phyloP scores from a whole-genome alignment of 2,888 invertebrate species.

The Tromatobia lineatoria region DNA sequence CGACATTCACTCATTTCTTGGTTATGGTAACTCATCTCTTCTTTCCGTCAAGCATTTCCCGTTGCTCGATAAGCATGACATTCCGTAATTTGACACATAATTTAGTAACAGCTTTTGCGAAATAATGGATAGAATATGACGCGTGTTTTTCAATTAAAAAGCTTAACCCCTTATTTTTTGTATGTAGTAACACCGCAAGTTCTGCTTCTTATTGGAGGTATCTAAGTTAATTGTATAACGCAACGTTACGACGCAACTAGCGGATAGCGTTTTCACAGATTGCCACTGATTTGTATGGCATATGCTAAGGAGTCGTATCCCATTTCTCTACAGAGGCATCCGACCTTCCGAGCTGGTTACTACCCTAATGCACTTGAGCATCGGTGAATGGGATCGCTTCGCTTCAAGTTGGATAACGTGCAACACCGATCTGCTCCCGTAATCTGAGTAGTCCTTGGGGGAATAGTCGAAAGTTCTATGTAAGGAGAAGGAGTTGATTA shows the following conservation, averaged over 20 bases:
- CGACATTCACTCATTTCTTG: too few relatives aligned
- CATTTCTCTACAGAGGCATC: constrained; percentile 20
- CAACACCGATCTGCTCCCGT: constrained; percentile 4
- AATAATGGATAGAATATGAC: neutral
- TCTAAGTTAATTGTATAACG: neutral
- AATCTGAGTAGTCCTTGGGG: constrained; percentile 9
- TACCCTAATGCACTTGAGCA: constrained; percentile 24
- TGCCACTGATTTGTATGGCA: neutral
- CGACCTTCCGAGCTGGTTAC: constrained; percentile 22
- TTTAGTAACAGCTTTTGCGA: neutral
- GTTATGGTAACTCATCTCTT: too few relatives aligned
- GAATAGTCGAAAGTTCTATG: constrained; percentile 25
- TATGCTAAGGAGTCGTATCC: constrained; percentile 13
- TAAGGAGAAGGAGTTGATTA: constrained; percentile 25
- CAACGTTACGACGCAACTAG: constrained; percentile 7
- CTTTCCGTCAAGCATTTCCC: too few relatives aligned
- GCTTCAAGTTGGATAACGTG: constrained; percentile 14
- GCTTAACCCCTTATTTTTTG: neutral
- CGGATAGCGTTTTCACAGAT: constrained; percentile 18
- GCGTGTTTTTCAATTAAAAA: too few relatives aligned
- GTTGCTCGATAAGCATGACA: neutral
- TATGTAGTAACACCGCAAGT: too few relatives aligned
- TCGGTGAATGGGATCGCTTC: constrained; percentile 23
- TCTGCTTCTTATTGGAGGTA: neutral
- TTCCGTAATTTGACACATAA: neutral